These are phyloP conservation scores for Centrocercus urophasianus DNA, from an alignment of 2,113 vertebrate genomes.

Conservation along the genomic window DNA sequence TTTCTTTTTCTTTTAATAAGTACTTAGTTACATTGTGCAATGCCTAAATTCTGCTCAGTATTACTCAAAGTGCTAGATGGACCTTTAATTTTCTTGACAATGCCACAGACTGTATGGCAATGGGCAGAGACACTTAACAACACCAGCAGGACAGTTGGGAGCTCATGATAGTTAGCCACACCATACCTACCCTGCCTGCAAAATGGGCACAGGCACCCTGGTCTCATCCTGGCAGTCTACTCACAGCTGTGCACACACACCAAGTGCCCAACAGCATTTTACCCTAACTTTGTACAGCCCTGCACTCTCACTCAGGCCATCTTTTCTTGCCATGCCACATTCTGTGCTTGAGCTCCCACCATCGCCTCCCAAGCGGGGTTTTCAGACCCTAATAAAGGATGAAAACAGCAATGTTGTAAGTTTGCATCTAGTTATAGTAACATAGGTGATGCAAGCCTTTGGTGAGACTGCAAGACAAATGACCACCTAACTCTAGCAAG, in stretches of 20 bases:
- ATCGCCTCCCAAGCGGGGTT: fast-evolving
- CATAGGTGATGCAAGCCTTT: background rate
- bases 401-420: background rate
- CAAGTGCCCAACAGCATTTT: fast-evolving
- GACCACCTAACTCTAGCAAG: background rate
- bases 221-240: background rate
- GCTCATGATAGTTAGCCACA: fast-evolving
- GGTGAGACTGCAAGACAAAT: background rate
- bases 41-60: background rate
- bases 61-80: background rate
- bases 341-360: background rate
- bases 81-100: background rate
- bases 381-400: background rate
- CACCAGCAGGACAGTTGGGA: background rate
- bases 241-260: background rate
- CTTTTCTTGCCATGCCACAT: background rate
- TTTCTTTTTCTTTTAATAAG: background rate
- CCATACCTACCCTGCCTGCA: background rate
- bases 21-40: background rate
- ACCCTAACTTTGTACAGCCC: background rate
- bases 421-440: background rate
- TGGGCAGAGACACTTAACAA: background rate
- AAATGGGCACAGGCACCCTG: fast-evolving
- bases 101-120: background rate
- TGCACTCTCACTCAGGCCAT: background rate